Percentiles rank a stretch among this genome's conserved stretches.
Evolutionary conservation across 2,113 vertebrate genomes (phyloP).

Genomic region (Lagenorhynchus albirostris): DNA sequence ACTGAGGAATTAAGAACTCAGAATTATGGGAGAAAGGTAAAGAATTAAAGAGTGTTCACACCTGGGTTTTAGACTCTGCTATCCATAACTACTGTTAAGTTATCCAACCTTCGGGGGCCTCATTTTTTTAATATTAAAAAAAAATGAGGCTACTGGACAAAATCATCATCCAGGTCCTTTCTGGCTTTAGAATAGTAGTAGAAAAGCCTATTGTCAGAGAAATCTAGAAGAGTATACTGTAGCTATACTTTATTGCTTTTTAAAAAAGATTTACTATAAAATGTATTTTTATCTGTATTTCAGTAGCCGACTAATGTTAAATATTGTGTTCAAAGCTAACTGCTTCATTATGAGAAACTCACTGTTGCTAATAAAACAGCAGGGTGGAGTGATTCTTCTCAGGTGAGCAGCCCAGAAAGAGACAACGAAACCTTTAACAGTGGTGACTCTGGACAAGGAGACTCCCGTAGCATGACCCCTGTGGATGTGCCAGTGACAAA

Average conservation of each 20-base stretch:
- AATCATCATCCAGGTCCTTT: neutral
- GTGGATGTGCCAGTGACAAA: constrained; percentile 88
- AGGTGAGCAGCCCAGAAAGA: constrained; percentile 94
- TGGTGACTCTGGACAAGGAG: constrained; percentile 92
- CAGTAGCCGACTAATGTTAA: constrained; percentile 68
- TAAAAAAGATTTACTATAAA: constrained; percentile 32
- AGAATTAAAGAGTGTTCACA: neutral
- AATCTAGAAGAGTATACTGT: neutral
- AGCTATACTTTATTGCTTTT: neutral
- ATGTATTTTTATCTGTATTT: constrained; percentile 48
- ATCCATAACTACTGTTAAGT: neutral
- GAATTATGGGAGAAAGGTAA: neutral
- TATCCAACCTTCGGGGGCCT: neutral
- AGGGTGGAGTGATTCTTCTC: constrained; percentile 95
- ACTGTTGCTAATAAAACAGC: constrained; percentile 79
- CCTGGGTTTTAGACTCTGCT: constrained; percentile 1
- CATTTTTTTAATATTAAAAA: constrained; percentile 1
- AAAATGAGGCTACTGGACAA: neutral
- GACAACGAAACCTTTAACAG: constrained; percentile 88
- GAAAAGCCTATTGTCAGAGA: neutral
- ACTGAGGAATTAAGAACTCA: constrained; percentile 8
- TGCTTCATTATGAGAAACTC: constrained; percentile 69
- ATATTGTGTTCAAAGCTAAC: constrained; percentile 70
- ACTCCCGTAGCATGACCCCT: constrained; percentile 89
- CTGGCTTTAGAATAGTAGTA: neutral